These are phyloP conservation scores for Pomacea canaliculata DNA, from an alignment of 2,888 invertebrate species.

Conservation along the genomic window DNA sequence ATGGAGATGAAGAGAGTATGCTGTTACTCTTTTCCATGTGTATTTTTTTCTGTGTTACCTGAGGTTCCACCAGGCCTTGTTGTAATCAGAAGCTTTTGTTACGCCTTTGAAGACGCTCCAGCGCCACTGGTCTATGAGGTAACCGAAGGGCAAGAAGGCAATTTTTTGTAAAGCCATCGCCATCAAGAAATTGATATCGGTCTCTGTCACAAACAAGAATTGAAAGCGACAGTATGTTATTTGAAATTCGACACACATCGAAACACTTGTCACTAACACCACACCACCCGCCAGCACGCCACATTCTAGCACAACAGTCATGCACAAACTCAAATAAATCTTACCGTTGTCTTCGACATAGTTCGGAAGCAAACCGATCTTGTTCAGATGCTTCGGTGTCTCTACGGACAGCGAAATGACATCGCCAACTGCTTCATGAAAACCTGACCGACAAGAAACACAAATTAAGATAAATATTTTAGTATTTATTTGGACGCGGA, in stretches of 20 bases:
- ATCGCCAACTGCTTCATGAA: conserved; percentile 69
- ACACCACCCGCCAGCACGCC: too few relatives aligned
- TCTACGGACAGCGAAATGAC: conserved; percentile 63
- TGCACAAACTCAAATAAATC: too few relatives aligned
- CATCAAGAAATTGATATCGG: conserved; percentile 70
- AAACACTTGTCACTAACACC: not conserved
- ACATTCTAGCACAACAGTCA: too few relatives aligned
- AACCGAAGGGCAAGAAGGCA: conserved; percentile 71
- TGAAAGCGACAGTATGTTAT: not conserved
- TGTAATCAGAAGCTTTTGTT: conserved; percentile 58
- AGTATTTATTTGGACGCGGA: too few relatives aligned
- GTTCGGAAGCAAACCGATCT: conserved; percentile 41
- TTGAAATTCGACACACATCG: not conserved
- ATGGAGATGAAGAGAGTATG: not conserved
- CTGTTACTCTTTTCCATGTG: too few relatives aligned
- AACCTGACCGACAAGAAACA: conserved; percentile 43
- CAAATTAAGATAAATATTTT: too few relatives aligned
- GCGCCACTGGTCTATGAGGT: conserved; percentile 71
- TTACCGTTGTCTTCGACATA: conserved; percentile 27
- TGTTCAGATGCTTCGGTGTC: conserved; percentile 60
- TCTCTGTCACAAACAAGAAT: conserved; percentile 27
- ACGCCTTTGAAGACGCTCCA: conserved; percentile 68
- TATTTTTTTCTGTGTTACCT: conserved; percentile 35
- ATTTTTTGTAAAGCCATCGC: conserved; percentile 70
- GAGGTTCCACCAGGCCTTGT: conserved; percentile 70